Percentiles rank a stretch among this genome's conserved stretches.
phyloP scores from a whole-genome alignment of 2,888 invertebrate genomes.

The Allophyes oxyacanthae region DNA sequence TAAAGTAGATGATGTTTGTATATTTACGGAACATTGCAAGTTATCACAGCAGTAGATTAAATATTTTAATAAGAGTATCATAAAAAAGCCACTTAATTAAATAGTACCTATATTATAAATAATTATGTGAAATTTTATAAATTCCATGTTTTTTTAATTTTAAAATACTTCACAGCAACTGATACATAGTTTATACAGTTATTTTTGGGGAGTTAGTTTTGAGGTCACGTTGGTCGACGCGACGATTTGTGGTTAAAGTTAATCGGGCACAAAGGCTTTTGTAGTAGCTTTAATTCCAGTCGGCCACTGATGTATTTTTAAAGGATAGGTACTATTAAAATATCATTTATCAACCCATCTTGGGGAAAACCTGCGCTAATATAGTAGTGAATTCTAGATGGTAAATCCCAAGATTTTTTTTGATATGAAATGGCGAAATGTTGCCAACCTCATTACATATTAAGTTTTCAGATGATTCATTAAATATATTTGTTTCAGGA shows the following conservation, averaged over 20 bases:
- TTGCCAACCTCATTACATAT: too few relatives aligned
- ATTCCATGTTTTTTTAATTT: too few relatives aligned
- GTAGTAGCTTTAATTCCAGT: conserved; percentile 2
- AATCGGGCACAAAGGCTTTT: conserved; percentile 39
- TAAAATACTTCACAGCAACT: background rate
- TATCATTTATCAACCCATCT: conserved; percentile 1
- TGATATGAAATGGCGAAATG: too few relatives aligned
- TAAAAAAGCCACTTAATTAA: background rate
- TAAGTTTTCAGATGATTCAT: too few relatives aligned
- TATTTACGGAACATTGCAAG: background rate
- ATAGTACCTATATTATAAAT: background rate
- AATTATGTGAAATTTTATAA: too few relatives aligned
- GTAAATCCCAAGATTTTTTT: too few relatives aligned
- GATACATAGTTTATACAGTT: conserved; percentile 1
- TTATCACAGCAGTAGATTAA: background rate
- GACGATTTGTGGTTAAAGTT: conserved; percentile 35
- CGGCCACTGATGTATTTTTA: conserved; percentile 6
- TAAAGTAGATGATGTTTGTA: background rate
- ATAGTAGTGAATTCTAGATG: too few relatives aligned
- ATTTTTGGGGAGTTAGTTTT: conserved; percentile 9
- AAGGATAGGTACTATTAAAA: conserved; percentile 15
- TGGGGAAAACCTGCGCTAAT: background rate
- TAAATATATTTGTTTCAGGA: conserved; percentile 90
- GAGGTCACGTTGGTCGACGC: conserved; percentile 22
- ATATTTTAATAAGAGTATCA: background rate